Base-by-base conservation (phyloP, 2,797 vertebrate genomes). In the Oreochromis mossambicus region DNA sequence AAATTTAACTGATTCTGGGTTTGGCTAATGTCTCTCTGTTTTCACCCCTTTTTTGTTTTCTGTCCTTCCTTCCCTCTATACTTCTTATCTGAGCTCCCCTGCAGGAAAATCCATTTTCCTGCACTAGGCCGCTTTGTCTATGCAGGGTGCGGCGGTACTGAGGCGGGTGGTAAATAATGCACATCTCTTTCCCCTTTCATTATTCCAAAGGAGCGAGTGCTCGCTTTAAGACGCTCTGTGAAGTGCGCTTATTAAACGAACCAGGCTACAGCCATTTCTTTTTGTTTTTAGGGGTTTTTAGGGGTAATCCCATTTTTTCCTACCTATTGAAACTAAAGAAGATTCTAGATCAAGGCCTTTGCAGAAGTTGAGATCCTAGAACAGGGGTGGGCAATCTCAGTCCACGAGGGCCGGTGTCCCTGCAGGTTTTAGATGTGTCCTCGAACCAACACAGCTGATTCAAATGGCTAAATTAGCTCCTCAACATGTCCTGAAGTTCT, bases 131-230 rank as follows among this genome's bases (percentile, higher is more conserved):
- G 52, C 90, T 95, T 95, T 95, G 92, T 95, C 93, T 94, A 90
- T 21, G 14, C 75, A 82, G 87, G 90, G 89, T 80, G 86, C 80
- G 50, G 88, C 54, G 61, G 79, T 85, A 87, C 82, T 80, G 88
- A 91, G 93, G 88, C 83, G 61, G 87, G 82, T 94, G 91, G 94
- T 96, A 95, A 96, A 97, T 97, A 97, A 96, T 96, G 94, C 95
- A 97, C 90, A 88, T 92, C 88, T 83, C 88, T 92, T 95, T 91
- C 87, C 91, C 83, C 77, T 85, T 89, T 90, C 84, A 91, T 92
- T 92, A 88, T 83, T 94, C 86, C 84, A 86, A 88, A 90, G 87
- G 83, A 92, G 78, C 54, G 29, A 91, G 87, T 14, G 29, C 87
- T 91, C 82, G 38, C 81, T 86, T 83, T 82, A 84, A 85, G 90